These are phyloP conservation scores for Nothocercus nigrocapillus DNA, from an alignment of 2,113 vertebrate genomes.

Conservation along the genomic window DNA sequence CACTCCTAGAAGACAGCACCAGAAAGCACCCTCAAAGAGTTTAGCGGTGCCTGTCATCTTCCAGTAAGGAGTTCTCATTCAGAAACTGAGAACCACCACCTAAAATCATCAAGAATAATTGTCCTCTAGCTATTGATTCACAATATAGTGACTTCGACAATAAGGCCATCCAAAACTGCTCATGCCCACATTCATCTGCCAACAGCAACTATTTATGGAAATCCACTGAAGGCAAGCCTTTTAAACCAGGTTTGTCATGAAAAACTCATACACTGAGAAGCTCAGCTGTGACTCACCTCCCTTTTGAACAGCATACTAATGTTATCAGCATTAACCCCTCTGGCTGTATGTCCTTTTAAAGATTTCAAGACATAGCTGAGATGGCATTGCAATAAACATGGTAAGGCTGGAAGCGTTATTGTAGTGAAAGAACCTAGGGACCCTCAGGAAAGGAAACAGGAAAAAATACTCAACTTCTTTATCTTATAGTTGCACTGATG, in stretches of 20 bases:
- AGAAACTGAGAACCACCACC: neutral
- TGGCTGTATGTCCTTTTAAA: neutral
- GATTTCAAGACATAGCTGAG: neutral
- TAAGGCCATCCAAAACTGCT: neutral
- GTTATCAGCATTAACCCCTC: neutral
- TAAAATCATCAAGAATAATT: neutral
- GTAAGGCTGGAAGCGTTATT: neutral
- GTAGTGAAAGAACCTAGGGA: neutral
- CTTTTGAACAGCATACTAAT: conserved; percentile 1
- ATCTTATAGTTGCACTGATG: neutral
- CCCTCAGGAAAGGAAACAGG: neutral
- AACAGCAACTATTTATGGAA: neutral
- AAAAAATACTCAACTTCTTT: neutral
- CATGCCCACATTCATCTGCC: neutral
- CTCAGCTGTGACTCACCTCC: neutral
- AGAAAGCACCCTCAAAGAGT: neutral
- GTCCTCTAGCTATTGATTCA: neutral
- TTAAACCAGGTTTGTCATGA: neutral
- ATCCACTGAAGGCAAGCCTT: neutral
- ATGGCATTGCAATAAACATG: neutral
- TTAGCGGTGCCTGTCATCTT: neutral
- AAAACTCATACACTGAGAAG: neutral
- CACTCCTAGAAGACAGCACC: neutral
- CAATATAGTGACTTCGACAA: neutral
- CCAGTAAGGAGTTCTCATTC: neutral